Base-by-base conservation (phyloP, 2,113 vertebrate species). In the Phrynosoma blainvillii region DNA sequence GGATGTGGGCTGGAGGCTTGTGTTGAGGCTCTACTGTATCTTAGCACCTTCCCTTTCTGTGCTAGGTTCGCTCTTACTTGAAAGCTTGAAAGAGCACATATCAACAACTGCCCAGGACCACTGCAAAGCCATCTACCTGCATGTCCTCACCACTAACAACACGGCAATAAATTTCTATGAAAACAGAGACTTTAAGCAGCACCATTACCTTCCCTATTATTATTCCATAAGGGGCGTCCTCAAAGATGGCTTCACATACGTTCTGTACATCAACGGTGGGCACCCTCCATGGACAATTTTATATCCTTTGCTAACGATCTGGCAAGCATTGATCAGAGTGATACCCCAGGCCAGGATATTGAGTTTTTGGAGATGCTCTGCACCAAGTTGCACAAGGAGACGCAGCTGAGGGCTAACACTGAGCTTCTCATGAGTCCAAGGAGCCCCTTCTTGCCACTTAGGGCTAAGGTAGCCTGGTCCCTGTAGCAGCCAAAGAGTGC, bases 271-370 rank as follows among this genome's bases (percentile, higher is more conserved):
- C 96, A 99, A 99, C 0, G 98, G 98, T 0, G 99, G 99, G 2
- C 99, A 99, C 88, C 98, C 99, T 4, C 99, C 99, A 25, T 99
- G 99, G 99, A 99, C 99, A 75, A 98, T 99, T 94, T 97, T 99
- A 99, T 99, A 99, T 99, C 99, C 99, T 99, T 97, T 93, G 30
- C 82, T 81, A 70, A 23, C 36, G 2, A 27, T 6, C 65, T 36
- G 52, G 14, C 66, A 2, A 23, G 56, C 66, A 21, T 62, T 66
- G 65, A 16, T 23, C 5, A 6, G 65, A 20, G 59, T 62, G 14
- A 23, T 11, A 20, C 11, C 30, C 13, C 3, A 13, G 79, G 56
- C 36, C 36, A 36, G 36, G 1, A 14, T 32, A 7, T 36, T 27
- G 56, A 27, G 84, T 62, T 32, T 25, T 74, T 36, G 36, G 68